Percentiles rank a stretch among this genome's conserved stretches.
Evolutionary conservation across 2,797 vertebrate species (phyloP).

Genomic region (Hapalemur alaotrensis): DNA sequence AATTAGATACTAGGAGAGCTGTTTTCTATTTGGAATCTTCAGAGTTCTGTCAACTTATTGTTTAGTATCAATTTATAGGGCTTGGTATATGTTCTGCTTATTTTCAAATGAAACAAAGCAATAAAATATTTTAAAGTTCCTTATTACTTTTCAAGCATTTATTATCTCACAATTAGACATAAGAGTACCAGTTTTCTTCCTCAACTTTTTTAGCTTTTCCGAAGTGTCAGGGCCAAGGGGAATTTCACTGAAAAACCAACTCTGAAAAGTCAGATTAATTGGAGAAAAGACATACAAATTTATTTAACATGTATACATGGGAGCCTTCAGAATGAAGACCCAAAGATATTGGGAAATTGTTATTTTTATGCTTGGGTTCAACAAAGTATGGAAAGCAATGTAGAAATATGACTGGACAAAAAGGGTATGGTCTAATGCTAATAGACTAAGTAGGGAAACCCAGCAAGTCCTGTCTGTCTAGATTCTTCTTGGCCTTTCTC

Average conservation of each 20-base stretch:
- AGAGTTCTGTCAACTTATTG: neutral
- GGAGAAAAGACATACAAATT: too few species aligned
- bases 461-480: neutral
- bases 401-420: neutral
- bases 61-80: neutral
- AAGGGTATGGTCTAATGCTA: neutral
- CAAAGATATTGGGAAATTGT: too few species aligned
- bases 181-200: neutral
- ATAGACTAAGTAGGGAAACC: neutral
- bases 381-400: neutral
- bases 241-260: too few species aligned
- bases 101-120: neutral
- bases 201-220: neutral
- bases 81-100: neutral
- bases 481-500: neutral
- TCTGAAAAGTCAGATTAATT: too few species aligned
- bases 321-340: too few species aligned
- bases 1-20: neutral
- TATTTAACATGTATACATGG: too few species aligned
- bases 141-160: neutral
- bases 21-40: neutral
- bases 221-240: neutral
- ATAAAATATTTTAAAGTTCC: neutral
- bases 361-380: too few species aligned
- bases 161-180: neutral